Percentiles rank a stretch among this genome's conserved stretches.
These are phyloP conservation scores for Galemys pyrenaicus DNA, from an alignment of 2,113 vertebrate genomes.

Conservation along the genomic window DNA sequence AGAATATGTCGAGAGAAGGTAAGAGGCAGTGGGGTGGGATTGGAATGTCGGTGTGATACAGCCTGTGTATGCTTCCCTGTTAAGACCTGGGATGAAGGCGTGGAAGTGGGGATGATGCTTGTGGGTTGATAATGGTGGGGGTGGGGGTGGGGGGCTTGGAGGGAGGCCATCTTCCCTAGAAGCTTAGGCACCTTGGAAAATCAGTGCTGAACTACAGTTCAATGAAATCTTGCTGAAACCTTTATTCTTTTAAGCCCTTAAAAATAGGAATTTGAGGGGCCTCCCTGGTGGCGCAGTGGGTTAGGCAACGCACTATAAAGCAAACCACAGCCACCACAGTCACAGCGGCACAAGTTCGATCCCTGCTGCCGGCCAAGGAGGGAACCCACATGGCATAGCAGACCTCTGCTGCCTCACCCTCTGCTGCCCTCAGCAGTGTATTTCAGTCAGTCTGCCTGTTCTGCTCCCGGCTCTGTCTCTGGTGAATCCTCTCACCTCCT, in stretches of 20 bases:
- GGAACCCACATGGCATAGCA: no score
- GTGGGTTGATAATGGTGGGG: neutral
- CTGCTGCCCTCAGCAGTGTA: no score
- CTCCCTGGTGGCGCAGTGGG: no score
- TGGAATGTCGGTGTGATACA: no score
- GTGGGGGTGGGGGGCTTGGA: neutral
- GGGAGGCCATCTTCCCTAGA: neutral
- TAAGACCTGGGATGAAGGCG: neutral
- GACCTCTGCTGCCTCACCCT: no score
- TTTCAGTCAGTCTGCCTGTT: no score
- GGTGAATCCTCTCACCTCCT: no score
- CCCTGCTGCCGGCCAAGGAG: no score
- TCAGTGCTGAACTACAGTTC: neutral
- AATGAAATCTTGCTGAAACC: constrained; percentile 48
- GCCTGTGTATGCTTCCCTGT: neutral
- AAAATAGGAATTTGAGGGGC: constrained; percentile 22
- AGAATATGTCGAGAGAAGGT: neutral
- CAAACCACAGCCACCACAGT: no score
- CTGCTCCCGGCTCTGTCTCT: no score
- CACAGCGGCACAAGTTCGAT: no score
- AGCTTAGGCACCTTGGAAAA: neutral
- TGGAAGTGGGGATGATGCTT: neutral
- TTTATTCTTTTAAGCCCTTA: constrained; percentile 61
- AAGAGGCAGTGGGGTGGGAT: neutral
- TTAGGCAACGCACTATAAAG: no score